Conservation (phyloP, 2,113 vertebrate genomes). For the Empidonax alnorum region DNA sequence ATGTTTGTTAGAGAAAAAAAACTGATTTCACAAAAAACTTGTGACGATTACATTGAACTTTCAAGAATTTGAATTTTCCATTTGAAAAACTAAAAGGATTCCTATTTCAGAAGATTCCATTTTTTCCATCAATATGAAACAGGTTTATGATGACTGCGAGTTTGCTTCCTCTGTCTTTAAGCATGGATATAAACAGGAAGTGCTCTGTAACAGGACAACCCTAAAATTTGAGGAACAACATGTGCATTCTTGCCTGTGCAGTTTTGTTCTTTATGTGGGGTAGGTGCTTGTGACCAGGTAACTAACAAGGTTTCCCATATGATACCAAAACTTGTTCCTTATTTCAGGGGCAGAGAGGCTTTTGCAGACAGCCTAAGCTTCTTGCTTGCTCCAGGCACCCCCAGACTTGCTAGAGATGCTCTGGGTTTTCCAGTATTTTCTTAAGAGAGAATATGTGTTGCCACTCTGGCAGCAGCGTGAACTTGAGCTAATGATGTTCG, state of each 20-base stretch:
- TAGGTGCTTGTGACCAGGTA: not conserved
- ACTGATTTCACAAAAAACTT: not conserved
- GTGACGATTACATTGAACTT: not conserved
- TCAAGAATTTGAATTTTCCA: not conserved
- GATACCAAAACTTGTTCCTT: not conserved
- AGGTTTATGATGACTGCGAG: not conserved
- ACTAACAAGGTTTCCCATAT: not conserved
- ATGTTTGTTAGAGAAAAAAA: not conserved
- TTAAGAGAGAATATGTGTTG: not conserved
- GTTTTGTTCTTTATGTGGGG: not conserved
- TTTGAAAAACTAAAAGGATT: not conserved
- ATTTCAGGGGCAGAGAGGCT: not conserved
- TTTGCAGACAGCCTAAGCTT: not conserved
- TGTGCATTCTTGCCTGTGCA: not conserved
- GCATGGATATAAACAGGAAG: not conserved
- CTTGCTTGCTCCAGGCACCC: not conserved
- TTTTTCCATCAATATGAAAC: not conserved
- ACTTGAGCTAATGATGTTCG: not conserved
- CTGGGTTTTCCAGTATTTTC: not conserved
- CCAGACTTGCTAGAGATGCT: not conserved
- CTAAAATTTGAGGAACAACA: not conserved
- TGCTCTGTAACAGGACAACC: not conserved
- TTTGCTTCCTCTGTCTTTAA: not conserved
- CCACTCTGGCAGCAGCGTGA: not conserved
- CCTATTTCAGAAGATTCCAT: not conserved